Percentiles rank a stretch among this genome's conserved stretches.
Conservation (phyloP, 2,113 vertebrate species). For the Clupea harengus region DNA sequence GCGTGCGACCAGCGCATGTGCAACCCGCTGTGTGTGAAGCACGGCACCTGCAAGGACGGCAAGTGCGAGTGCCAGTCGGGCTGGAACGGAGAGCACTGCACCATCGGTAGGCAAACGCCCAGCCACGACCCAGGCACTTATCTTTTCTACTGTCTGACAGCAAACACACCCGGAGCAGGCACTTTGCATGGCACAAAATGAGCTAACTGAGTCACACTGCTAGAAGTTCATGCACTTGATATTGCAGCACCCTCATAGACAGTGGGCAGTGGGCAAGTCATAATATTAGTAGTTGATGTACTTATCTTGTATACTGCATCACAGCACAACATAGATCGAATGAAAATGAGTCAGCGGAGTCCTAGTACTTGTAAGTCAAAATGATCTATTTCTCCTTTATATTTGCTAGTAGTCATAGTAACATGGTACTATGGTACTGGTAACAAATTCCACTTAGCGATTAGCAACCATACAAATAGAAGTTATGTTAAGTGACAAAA, state of each 20-base stretch:
- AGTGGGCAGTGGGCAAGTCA: background rate
- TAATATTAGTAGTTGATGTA: background rate
- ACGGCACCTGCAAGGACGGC: slow-evolving; percentile 99
- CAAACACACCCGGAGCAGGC: background rate
- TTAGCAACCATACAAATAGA: background rate
- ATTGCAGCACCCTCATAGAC: background rate
- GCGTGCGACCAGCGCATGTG: slow-evolving; percentile 97
- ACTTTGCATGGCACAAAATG: background rate
- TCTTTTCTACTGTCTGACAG: slow-evolving; percentile 61
- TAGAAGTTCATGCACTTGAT: background rate
- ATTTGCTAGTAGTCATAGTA: background rate
- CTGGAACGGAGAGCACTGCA: slow-evolving; percentile 99
- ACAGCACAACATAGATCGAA: background rate
- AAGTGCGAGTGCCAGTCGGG: slow-evolving; percentile 99
- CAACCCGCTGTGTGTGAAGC: slow-evolving; percentile 95
- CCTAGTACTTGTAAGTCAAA: background rate
- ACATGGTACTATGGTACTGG: background rate
- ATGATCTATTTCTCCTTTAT: background rate
- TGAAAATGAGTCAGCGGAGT: background rate
- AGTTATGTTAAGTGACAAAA: too few relatives aligned
- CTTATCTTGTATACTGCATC: background rate
- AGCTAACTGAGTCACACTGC: background rate
- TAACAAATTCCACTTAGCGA: background rate
- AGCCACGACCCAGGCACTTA: slow-evolving; percentile 84
- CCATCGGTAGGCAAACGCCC: slow-evolving; percentile 93